Evolutionary conservation across 2,113 vertebrate genomes (phyloP), one percentile per base, ranked within the genome.

Genomic region (Sebastes schlegelii): DNA sequence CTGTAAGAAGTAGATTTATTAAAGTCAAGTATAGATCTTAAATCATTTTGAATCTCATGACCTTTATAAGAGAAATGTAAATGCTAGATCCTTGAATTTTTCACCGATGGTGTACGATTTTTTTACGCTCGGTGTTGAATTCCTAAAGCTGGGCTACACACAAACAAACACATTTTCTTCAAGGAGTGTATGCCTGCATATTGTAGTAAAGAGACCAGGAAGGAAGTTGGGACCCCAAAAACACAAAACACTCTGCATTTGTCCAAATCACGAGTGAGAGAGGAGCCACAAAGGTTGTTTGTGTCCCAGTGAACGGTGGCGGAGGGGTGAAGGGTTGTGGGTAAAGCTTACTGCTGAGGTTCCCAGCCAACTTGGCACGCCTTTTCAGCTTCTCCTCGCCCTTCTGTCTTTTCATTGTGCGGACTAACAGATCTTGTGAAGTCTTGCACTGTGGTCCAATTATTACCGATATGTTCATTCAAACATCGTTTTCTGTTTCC

Each of bases 281-380:
- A 40, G 62, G 51, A 81, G 58, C 78, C 77, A 94, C 86, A 93
- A 90, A 90, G 89, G 85, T 88, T 91, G 88, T 89, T 92, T 91
- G 91, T 91, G 34, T 84, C 74, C 58, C 57, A 62, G 80, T 16
- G 77, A 79, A 90, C 52, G n/a, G 78, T 21, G 79, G 13, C 5
- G 81, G 63, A 40, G 82, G 79, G 90, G 89, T 89, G 88, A 89
- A 86, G 91, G 92, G 86, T 91, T 92, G 88, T 92, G 92, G 92
- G 92, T 79, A 94, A 83, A 68, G 79, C 88, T 82, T 6, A 21
- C 55, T 63, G 74, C 63, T 8, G 83, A 89, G 92, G 92, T 94
- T 94, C 93, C 92, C 91, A 94, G 91, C 90, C 85, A 82, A 79
- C 82, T 80, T 81, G 63, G 78, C 77, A 74, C 60, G 65, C 64